Conservation (phyloP, 2,797 vertebrate species). For the Streptopelia turtur region DNA sequence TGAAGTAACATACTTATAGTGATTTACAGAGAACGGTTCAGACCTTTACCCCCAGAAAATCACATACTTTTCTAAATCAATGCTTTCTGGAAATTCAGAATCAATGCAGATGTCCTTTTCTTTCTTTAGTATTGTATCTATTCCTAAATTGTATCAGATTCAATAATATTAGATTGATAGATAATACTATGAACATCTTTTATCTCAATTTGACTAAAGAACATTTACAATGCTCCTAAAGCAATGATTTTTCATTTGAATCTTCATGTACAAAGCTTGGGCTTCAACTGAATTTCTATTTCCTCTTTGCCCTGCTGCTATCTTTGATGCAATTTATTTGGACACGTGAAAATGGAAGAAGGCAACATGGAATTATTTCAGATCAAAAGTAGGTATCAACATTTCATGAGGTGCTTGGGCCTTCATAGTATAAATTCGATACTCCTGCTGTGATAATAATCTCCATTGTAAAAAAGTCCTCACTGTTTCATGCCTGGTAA, state of each 20-base stretch:
- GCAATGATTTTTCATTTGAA: neutral
- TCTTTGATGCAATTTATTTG: neutral
- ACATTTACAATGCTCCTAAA: neutral
- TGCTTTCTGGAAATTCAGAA: slow-evolving; percentile 20
- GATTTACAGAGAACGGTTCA: slow-evolving; percentile 6
- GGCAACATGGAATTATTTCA: neutral
- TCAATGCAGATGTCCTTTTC: slow-evolving; percentile 41
- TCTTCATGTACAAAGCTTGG: neutral
- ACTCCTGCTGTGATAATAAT: neutral
- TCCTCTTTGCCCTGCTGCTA: neutral
- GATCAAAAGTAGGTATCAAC: neutral
- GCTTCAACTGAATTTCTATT: neutral
- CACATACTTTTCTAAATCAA: neutral
- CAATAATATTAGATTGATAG: slow-evolving; percentile 25
- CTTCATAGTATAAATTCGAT: neutral
- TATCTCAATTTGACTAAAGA: slow-evolving; percentile 1
- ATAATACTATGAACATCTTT: neutral
- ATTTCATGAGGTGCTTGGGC: neutral
- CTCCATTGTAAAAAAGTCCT: neutral
- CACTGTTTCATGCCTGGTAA: neutral
- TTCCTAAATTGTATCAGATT: neutral
- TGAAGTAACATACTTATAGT: neutral
- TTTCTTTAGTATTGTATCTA: neutral
- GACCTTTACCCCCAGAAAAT: slow-evolving; percentile 32
- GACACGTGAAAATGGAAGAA: neutral